These are phyloP conservation scores for Schizothorax lantsangensis DNA, from an alignment of 2,797 vertebrate species.

Conservation along the genomic window DNA sequence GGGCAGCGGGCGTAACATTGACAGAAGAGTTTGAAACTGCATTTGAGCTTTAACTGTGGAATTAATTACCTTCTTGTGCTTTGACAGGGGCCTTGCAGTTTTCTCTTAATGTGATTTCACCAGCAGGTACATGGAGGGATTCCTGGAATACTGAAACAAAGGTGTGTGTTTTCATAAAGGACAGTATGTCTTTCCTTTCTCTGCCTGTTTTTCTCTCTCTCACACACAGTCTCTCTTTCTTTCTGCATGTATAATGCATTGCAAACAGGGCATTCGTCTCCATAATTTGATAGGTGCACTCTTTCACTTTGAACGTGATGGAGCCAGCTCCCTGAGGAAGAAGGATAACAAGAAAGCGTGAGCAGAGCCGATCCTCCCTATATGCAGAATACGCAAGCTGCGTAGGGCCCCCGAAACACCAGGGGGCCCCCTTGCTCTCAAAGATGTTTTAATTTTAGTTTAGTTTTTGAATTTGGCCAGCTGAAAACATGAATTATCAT, in stretches of 20 bases:
- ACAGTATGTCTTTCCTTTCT: conserved; percentile 6
- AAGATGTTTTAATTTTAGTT: no score
- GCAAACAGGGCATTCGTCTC: conserved; percentile 70
- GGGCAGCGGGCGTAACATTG: conserved; percentile 4
- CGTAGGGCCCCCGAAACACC: no score
- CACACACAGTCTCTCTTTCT: not conserved
- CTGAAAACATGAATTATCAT: no score
- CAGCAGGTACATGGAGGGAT: conserved; percentile 50
- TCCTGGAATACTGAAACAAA: conserved; percentile 61
- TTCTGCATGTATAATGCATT: conserved; percentile 69
- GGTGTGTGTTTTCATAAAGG: conserved; percentile 5
- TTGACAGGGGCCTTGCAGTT: conserved; percentile 55
- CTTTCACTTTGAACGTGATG: conserved; percentile 67
- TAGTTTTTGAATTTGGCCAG: no score
- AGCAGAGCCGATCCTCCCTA: not conserved
- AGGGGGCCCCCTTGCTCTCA: no score
- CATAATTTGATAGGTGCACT: conserved; percentile 63
- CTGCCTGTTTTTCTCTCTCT: conserved; percentile 13
- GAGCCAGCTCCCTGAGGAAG: conserved; percentile 45
- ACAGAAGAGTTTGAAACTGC: conserved; percentile 41
- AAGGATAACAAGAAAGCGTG: conserved; percentile 22
- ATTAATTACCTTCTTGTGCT: conserved; percentile 61
- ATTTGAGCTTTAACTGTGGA: conserved; percentile 57
- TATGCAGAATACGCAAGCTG: no score
- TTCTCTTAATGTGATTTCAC: conserved; percentile 65